Evolutionary conservation across 2,888 invertebrate species (phyloP), one percentile per base, ranked within the genome.

Genomic region (Eupelmus urozonus): DNA sequence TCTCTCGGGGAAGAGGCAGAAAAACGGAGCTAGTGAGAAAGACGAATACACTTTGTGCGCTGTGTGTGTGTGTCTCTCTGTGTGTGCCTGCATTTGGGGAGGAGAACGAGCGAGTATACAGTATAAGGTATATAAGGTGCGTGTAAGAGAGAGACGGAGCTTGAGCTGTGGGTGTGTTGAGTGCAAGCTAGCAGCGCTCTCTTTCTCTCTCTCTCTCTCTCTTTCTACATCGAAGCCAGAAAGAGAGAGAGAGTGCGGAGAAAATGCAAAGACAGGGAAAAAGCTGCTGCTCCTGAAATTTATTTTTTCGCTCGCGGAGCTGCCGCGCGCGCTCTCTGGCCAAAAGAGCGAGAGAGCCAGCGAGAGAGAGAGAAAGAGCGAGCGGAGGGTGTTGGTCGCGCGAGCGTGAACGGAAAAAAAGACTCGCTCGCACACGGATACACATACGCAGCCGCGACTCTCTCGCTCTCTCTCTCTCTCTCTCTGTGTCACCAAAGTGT

Each of bases 41-140:
- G 57, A 60, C 42, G 45, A 13, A 45, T 13, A 16, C 16, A 13
- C 9, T 3, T 34, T 23, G 74, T 60, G 45, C 40, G 70, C n/a
- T 78, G 51, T 80, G 55, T 67, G 69, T 66, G 71, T 76, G 75
- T 81, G 80, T n/a, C n/a, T n/a, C n/a, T n/a, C n/a, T n/a, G n/a
- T 76, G 80, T 79, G 82, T 77, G 81, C 65, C 13, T 29, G 29
- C 42, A 27, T 5, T 57, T 16, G 13, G 57, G 13, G 5, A 57
- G 4, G 51, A 51, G 20, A 18, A 18, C 20, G 51, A 1, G 40
- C 0, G 51, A 5, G 62, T 34, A 34, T 34, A 34, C 29, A n/a
- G 13, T 11, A 42, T 5, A n/a, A n/a, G n/a, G n/a, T n/a, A n/a
- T n/a, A n/a, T n/a, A n/a, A n/a, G n/a, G n/a, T n/a, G n/a, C n/a